Base-by-base conservation (phyloP, 2,888 invertebrate genomes). In the Thymelicus sylvestris region DNA sequence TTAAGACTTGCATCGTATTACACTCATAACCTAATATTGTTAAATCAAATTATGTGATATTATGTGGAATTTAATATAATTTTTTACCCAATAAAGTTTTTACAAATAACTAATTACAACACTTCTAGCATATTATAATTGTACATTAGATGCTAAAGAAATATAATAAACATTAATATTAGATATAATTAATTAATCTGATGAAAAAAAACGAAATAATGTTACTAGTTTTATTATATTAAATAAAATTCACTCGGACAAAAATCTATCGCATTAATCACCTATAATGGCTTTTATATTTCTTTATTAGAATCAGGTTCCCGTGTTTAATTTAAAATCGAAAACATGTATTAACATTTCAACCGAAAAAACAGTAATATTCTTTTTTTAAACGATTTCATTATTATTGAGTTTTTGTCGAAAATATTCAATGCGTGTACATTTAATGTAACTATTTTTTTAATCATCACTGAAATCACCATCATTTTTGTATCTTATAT, bases 131-230 rank as follows among this genome's bases (percentile, higher is more conserved):
- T 44, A 55, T 67, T 57, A 52, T 62, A 61, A 62, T 67, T 62
- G 62, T 67, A 55, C 24, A 7, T 52, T 55, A 55, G 62, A 62
- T 44, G 62, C 44, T 44, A 57, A 55, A 39, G 62, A 69, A 64
- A 48, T 57, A 69, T 69, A 59, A 57, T 57, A 64, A 63, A n/a
- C 63, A 68, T 63, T 68, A 69, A 64, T 57, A 31, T 57, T 12
- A 57, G 31, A 57, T 31, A 69, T 48, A 57, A 69, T 69, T 69
- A 69, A 63, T 69, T 59, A 48, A 13, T 39, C 38, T 48, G 19
- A 13, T 59, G 64, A 64, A 69, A 69, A 64, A 64, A 59, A 48
- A 59, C 48, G 48, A 61, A 52, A 67, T 67, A 50, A 67, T 50
- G 47, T 59, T 57, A 31, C 31, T 6, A 57, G 57, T 12, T 8